Base-by-base conservation (phyloP, 2,113 vertebrate species). In the Merops nubicus region DNA sequence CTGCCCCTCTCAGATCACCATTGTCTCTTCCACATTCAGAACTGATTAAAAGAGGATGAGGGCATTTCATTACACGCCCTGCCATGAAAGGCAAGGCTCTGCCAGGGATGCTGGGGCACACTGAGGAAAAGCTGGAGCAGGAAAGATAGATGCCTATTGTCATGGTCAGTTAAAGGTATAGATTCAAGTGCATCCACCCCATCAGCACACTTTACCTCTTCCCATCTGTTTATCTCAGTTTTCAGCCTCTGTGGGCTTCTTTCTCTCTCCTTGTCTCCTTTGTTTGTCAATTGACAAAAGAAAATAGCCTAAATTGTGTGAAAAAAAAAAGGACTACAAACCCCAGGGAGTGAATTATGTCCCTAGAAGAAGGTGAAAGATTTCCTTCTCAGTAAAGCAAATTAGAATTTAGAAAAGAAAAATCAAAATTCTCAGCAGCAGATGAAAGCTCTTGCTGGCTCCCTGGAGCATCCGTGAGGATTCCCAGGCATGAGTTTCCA, bases 11-110 rank as follows among this genome's bases (percentile, higher is more conserved):
- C 91, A 82, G 64, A 78, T 85, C 94, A 78, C 4, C 3, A 67
- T 29, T 26, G 75, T 85, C 77, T 88, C 78, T 88, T 36, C 81
- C 79, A 40, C 67, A 23, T 89, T 85, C 70, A 72, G 31, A 89
- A 67, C 92, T 86, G 96, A 96, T 93, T 62, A 89, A 88, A 96
- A 73, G 89, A 65, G 79, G 69, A 70, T 7, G 81, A 89, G 57
- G 69, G 75, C 81, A 67, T 88, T 92, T 86, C 94, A 95, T 93
- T 92, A 92, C 85, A 92, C 25, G 11, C 64, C 63, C 88, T 92
- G 92, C 33, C 67, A 12, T 53, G 74, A 81, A 68, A 74, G 57
- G 48, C 85, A 78, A 54, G 34, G 75, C 63, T 94, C 88, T 95
- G 63, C 22, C 9, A 28, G 40, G 78, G 86, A 29, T 21, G 2